Evolutionary conservation across 2,888 invertebrate genomes (phyloP), one percentile per base, ranked within the genome.

Genomic region (Tiliacea citrago): DNA sequence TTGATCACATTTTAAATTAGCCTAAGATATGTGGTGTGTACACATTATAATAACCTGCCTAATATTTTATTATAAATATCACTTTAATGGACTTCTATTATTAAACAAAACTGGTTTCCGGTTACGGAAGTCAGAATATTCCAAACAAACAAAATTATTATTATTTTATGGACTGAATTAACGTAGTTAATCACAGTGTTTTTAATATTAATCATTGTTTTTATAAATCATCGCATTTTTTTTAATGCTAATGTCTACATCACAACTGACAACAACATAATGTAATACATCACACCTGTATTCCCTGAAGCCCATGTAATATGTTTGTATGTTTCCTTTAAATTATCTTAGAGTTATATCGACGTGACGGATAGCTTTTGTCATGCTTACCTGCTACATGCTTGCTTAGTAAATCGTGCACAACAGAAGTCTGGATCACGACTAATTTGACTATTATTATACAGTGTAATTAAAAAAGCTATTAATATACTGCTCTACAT

Each of bases 391-490:
- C n/a, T 39, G n/a, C n/a, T n/a, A n/a, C 42, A 53, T 53, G 8
- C 53, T 63, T 80, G 55, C 61, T 21, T 39, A 53, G 45, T 53
- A 67, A 49, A 65, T 68, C 65, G 58, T 68, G 68, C 45, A 29
- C 2, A n/a, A 1, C 29, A n/a, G 13, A 1, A 10, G 45, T 61
- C 65, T 39, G 16, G 12, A 72, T 72, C 71, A 72, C 65, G 68
- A 71, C 10, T 42, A 73, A 71, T 73, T 75, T 69, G 24, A 53
- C 65, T 77, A 65, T 45, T 55, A 68, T 21, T 51, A 51, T 29
- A 61, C 57, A 71, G 55, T 49, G 51, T 82, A 74, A 82, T 80
- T 79, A 86, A 73, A 81, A 84, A 84, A 82, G 82, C 82, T 79
- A 81, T 79, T 78, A 61, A 74, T 67, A 55, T 55, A 49, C 73